Base-by-base conservation (phyloP, 1,140 invertebrate genomes). In the Orius insidiosus region DNA sequence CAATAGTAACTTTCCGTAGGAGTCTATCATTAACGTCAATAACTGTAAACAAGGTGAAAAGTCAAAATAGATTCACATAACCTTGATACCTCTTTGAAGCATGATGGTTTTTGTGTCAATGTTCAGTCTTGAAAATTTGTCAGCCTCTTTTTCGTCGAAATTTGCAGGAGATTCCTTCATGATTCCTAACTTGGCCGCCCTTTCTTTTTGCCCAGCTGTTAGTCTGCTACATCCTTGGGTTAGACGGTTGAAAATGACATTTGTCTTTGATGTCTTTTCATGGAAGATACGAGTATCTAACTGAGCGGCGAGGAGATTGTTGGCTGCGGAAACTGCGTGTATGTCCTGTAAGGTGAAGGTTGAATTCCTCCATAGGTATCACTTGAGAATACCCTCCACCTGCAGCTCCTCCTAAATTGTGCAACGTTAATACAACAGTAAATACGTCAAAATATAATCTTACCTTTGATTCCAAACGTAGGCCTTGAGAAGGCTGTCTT, bases 301-400 rank as follows among this genome's bases (percentile, higher is more conserved):
- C 59, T 89, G 83, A 3, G 94, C 94, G 13, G 95, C 92, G 1
- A 98, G 63, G 5, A 99, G 68, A 68, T 99, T 99, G 64, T 98
- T 97, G 5, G 96, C 95, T 3, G 92, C 93, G 1, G 86, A 85
- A 3, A 99, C 84, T 0, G 95, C 95, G 63, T 99, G 96, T 53
- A 98, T 97, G 60, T 99, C 94, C 96, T 5, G 95, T 99, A 39
- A 99, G 68, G 64, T 99, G 96, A 7, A 99, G 72, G 67, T 99
- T 99, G 62, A 99, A 97, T 57, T 98, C 96, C 66, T 98, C 94
- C 96, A 99, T 99, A 1, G 96, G 95, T 55, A 98, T 97, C 0
- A 98, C 90, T 70, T 90, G 65, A 1, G 79, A 75, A 64, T 97
- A 97, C 14, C 93, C 93, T 49, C 92, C 92, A 11, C 90, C 92